Evolutionary conservation across 1,140 invertebrate species (phyloP).

Genomic region (Drosophila grimshawi): DNA sequence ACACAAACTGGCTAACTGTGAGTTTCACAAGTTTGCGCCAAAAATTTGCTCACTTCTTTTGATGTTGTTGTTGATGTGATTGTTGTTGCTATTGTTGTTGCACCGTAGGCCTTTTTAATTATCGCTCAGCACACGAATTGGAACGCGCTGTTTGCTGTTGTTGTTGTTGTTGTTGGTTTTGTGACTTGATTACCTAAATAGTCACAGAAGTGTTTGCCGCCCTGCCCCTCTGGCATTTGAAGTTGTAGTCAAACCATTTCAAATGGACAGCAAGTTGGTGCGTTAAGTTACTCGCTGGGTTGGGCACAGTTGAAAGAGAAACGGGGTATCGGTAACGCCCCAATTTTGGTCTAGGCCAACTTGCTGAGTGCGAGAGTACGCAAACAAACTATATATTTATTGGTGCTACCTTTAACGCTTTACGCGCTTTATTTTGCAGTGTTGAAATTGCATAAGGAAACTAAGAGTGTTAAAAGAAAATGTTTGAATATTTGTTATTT

Average conservation of each 20-base stretch:
- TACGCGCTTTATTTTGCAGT: background rate
- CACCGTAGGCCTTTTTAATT: constrained; percentile 64
- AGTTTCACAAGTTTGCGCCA: constrained; percentile 50
- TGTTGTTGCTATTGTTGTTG: constrained; percentile 19
- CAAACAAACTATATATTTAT: background rate
- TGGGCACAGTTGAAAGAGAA: constrained; percentile 33
- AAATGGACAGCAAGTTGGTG: constrained; percentile 18
- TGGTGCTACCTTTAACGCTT: background rate
- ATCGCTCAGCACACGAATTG: constrained; percentile 48
- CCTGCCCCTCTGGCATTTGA: constrained; percentile 23
- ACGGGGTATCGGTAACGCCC: constrained; percentile 8
- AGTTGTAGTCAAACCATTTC: constrained; percentile 6
- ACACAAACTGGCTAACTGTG: constrained; percentile 56
- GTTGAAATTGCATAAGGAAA: background rate
- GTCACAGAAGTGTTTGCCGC: constrained; percentile 26
- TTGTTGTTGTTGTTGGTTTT: constrained; percentile 26
- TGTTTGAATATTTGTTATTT: no score
- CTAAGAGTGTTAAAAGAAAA: no score
- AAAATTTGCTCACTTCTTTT: constrained; percentile 19
- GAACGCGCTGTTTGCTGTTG: constrained; percentile 58
- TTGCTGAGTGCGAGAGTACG: background rate
- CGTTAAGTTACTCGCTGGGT: constrained; percentile 25
- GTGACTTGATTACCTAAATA: constrained; percentile 48
- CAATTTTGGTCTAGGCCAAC: constrained; percentile 5
- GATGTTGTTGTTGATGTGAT: background rate